Percentiles rank a stretch among this genome's conserved stretches.
Evolutionary conservation across 2,797 vertebrate genomes (phyloP).

Genomic region (Fistularia tabacaria): DNA sequence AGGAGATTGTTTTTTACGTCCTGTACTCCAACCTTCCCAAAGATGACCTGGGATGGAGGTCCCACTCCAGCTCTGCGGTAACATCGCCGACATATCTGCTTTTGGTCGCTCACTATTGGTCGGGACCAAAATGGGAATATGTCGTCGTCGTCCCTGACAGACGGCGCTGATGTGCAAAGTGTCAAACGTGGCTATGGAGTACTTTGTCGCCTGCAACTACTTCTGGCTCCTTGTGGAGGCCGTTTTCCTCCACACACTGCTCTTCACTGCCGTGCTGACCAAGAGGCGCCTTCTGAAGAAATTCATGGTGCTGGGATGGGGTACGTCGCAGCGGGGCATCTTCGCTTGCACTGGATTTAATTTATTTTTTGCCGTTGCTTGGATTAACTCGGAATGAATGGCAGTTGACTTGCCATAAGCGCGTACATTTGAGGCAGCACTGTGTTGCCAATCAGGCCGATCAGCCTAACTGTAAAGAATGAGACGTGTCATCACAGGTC

Average conservation of each 20-base stretch:
- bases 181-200: slow-evolving; percentile 86
- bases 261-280: slow-evolving; percentile 84
- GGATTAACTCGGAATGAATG: background rate
- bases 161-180: slow-evolving; percentile 78
- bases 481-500: too few species aligned
- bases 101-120: too few species aligned
- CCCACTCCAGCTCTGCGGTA: slow-evolving; percentile 79
- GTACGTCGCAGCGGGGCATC: slow-evolving; percentile 54
- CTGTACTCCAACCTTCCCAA: slow-evolving; percentile 78
- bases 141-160: slow-evolving; percentile 58
- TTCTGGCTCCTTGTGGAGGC: slow-evolving; percentile 95
- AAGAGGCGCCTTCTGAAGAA: slow-evolving; percentile 83
- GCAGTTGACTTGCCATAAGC: too few species aligned
- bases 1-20: slow-evolving; percentile 76
- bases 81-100: background rate
- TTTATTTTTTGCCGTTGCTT: background rate
- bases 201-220: slow-evolving; percentile 88
- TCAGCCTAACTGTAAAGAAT: too few species aligned
- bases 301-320: slow-evolving; percentile 91
- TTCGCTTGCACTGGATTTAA: too few species aligned
- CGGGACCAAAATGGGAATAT: too few species aligned
- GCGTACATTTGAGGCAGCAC: too few species aligned
- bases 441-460: background rate
- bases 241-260: slow-evolving; percentile 85
- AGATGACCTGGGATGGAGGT: slow-evolving; percentile 82